phyloP scores from a whole-genome alignment of 35 echinoderm and acorn worm species.

The Diadema setosum region DNA sequence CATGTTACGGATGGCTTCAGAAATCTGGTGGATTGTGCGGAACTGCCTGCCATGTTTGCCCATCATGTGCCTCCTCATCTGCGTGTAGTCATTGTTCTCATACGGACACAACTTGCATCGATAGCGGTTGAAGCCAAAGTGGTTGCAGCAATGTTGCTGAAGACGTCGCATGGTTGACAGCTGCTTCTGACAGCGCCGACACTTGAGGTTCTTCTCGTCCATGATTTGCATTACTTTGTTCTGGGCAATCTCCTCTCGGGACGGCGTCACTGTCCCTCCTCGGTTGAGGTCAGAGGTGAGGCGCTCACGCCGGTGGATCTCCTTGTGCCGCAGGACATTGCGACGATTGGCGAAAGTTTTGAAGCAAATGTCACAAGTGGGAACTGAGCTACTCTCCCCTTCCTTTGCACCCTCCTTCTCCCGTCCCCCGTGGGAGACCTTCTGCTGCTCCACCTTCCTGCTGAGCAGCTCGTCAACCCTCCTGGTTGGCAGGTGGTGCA shows the following conservation, averaged over 20 bases:
- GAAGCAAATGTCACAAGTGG: constrained; percentile 75
- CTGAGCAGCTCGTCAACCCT: constrained; percentile 67
- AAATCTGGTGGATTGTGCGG: constrained; percentile 83
- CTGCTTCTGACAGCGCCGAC: constrained; percentile 78
- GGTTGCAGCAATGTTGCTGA: constrained; percentile 90
- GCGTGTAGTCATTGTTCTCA: constrained; percentile 91
- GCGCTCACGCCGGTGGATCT: constrained; percentile 65
- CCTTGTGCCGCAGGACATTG: constrained; percentile 82
- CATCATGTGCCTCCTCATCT: constrained; percentile 93
- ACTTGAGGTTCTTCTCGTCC: constrained; percentile 87
- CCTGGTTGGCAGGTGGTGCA: constrained; percentile 55
- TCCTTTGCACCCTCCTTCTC: constrained; percentile 8
- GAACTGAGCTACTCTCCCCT: constrained; percentile 29
- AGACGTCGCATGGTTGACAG: constrained; percentile 72
- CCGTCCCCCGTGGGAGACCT: neutral
- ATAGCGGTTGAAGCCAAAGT: constrained; percentile 90
- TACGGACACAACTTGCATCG: constrained; percentile 78
- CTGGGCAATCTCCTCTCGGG: constrained; percentile 59
- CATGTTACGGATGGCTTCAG: constrained; percentile 85
- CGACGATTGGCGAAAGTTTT: constrained; percentile 90
- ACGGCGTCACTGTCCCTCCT: neutral
- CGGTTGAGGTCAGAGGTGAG: neutral
- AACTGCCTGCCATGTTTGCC: constrained; percentile 94
- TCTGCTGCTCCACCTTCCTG: constrained; percentile 24
- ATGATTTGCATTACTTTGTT: constrained; percentile 79